These are phyloP conservation scores for Heliocidaris erythrogramma DNA, from an alignment of 35 echinoderm and acorn worm species.

Conservation along the genomic window DNA sequence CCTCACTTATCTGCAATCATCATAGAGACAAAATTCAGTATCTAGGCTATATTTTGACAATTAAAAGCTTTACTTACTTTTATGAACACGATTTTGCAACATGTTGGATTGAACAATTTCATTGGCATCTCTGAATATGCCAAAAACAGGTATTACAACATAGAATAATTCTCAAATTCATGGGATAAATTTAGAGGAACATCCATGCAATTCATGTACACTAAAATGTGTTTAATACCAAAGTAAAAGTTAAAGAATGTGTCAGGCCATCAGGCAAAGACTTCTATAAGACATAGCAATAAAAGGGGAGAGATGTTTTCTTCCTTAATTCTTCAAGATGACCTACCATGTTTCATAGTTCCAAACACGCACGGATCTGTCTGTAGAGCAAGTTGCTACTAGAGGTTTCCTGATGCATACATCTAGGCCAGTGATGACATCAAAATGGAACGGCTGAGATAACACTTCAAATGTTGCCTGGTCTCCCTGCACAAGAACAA, in stretches of 20 bases:
- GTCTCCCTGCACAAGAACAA: constrained; percentile 75
- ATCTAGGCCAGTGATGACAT: constrained; percentile 87
- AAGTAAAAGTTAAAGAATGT: background rate
- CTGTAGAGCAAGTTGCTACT: constrained; percentile 91
- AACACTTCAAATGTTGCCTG: constrained; percentile 91
- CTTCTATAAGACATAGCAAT: background rate
- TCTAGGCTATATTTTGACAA: too few relatives aligned
- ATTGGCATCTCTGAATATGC: too few relatives aligned
- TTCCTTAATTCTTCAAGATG: background rate
- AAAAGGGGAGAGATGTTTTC: background rate
- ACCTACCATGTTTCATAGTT: constrained; percentile 87
- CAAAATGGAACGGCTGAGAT: constrained; percentile 91
- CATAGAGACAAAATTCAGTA: background rate
- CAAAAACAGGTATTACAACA: background rate
- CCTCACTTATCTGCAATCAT: background rate
- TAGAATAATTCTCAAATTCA: background rate
- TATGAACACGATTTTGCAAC: too few relatives aligned
- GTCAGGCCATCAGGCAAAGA: background rate
- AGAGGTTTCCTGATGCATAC: constrained; percentile 92
- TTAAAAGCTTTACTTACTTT: too few relatives aligned
- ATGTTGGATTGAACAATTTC: too few relatives aligned
- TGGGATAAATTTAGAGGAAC: too few relatives aligned
- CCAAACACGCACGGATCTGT: constrained; percentile 93
- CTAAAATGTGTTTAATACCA: background rate
- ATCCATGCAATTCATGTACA: background rate